Conservation (phyloP, 2,797 vertebrate genomes). For the Neopelma chrysocephalum region DNA sequence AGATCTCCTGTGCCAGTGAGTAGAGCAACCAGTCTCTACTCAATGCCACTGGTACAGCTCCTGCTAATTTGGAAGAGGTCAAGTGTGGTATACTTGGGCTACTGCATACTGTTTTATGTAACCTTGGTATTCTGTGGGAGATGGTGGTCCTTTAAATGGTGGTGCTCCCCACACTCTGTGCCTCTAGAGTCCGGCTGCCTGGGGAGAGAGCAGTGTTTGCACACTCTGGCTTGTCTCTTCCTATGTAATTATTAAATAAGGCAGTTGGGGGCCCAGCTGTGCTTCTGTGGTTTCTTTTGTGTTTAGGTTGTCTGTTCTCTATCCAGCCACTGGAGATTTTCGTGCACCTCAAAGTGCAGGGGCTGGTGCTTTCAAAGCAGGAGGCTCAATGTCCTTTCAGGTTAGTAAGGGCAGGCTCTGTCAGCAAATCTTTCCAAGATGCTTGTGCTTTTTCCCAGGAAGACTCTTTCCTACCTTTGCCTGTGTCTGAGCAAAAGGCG, state of each 20-base stretch:
- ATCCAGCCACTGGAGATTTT: neutral
- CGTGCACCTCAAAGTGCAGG: neutral
- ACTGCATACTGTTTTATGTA: rapidly evolving
- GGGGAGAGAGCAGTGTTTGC: neutral
- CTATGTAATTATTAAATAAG: neutral
- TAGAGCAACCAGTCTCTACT: neutral
- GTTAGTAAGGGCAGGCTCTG: neutral
- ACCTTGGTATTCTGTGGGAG: neutral
- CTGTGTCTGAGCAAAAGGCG: neutral
- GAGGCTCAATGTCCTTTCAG: neutral
- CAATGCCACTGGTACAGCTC: neutral
- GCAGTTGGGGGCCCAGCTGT: neutral
- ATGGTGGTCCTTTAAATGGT: neutral
- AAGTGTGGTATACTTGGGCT: neutral
- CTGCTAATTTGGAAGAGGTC: neutral
- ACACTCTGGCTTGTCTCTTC: neutral
- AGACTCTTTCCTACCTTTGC: neutral
- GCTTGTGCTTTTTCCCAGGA: neutral
- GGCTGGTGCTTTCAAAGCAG: neutral
- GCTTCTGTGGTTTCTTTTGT: neutral
- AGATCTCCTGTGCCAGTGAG: neutral
- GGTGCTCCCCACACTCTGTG: neutral
- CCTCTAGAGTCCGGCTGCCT: neutral
- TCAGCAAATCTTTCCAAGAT: slow-evolving; percentile 1
- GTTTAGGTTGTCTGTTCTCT: neutral